These are phyloP conservation scores for Falco columbarius DNA, from an alignment of 2,797 vertebrate genomes.

Conservation along the genomic window DNA sequence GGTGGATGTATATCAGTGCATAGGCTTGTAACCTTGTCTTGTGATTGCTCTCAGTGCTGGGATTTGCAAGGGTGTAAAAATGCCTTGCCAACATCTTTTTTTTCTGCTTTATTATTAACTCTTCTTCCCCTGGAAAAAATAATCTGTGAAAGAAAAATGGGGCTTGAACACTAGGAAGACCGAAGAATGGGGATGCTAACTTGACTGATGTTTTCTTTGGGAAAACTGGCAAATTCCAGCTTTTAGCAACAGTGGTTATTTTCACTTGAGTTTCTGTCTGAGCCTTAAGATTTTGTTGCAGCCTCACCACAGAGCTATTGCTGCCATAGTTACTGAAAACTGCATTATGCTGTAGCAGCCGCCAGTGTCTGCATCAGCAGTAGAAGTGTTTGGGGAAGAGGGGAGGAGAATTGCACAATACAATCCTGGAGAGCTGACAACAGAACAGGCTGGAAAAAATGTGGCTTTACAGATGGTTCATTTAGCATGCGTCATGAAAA, in stretches of 20 bases:
- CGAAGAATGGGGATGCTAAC: background rate
- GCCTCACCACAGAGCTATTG: slow-evolving; percentile 4
- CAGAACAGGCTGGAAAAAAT: slow-evolving; percentile 34
- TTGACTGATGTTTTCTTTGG: background rate
- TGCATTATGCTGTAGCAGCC: slow-evolving; percentile 74
- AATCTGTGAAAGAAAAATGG: background rate
- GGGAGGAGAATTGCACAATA: slow-evolving; percentile 55
- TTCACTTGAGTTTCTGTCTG: slow-evolving; percentile 18
- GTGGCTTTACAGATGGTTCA: slow-evolving; percentile 36
- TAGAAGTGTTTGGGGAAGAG: slow-evolving; percentile 53
- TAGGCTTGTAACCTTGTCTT: background rate
- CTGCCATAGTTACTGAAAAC: slow-evolving; percentile 70
- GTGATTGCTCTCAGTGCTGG: background rate
- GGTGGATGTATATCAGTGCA: background rate
- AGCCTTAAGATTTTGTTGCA: slow-evolving; percentile 30
- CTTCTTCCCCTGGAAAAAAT: background rate
- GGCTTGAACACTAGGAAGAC: background rate
- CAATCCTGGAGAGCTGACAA: slow-evolving; percentile 51
- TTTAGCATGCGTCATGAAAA: slow-evolving; percentile 19
- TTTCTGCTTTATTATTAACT: slow-evolving; percentile 12
- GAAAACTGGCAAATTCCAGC: background rate
- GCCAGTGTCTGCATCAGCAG: slow-evolving; percentile 65
- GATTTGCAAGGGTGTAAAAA: background rate
- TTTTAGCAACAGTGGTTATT: background rate
- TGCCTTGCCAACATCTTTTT: background rate